phyloP scores from a whole-genome alignment of 1,140 invertebrate genomes.

The Pomacea maculata region DNA sequence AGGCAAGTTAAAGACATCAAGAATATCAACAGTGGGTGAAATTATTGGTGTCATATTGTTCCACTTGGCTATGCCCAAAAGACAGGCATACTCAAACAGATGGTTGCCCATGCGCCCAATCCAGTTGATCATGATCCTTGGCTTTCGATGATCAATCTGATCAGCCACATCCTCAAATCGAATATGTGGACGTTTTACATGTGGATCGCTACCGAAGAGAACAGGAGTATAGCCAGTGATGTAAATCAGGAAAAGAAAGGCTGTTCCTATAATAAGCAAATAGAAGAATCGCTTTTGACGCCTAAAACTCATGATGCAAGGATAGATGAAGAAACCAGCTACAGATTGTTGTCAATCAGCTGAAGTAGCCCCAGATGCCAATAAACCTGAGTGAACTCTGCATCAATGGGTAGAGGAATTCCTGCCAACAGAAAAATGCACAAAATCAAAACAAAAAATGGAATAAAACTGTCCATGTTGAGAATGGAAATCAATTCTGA shows the following conservation, averaged over 20 bases:
- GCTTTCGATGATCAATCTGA: slow-evolving; percentile 17
- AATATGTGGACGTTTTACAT: neutral
- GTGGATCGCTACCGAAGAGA: neutral
- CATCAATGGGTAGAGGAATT: too few relatives aligned
- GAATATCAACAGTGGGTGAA: slow-evolving; percentile 31
- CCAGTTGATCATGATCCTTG: slow-evolving; percentile 35
- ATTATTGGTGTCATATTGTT: slow-evolving; percentile 50
- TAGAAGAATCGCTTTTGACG: slow-evolving; percentile 17
- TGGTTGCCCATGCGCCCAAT: slow-evolving; percentile 50
- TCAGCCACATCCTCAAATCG: slow-evolving; percentile 19
- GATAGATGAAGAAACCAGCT: neutral
- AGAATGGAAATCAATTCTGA: too few relatives aligned
- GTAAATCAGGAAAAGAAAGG: neutral
- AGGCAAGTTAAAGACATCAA: slow-evolving; percentile 45
- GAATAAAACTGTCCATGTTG: too few relatives aligned
- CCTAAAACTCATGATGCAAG: neutral
- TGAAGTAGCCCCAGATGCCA: too few relatives aligned
- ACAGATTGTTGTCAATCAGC: too few relatives aligned
- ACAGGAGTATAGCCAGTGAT: slow-evolving; percentile 10
- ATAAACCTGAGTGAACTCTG: too few relatives aligned
- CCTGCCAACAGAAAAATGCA: too few relatives aligned
- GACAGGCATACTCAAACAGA: slow-evolving; percentile 50
- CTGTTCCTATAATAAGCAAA: neutral
- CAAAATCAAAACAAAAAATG: too few relatives aligned
- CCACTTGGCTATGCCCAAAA: slow-evolving; percentile 38